Evolutionary conservation across 30 jellyfish, hydroid and myxozoan genomes (phyloP).

Genomic region (Aurelia aurita complex sp. Pacific): DNA sequence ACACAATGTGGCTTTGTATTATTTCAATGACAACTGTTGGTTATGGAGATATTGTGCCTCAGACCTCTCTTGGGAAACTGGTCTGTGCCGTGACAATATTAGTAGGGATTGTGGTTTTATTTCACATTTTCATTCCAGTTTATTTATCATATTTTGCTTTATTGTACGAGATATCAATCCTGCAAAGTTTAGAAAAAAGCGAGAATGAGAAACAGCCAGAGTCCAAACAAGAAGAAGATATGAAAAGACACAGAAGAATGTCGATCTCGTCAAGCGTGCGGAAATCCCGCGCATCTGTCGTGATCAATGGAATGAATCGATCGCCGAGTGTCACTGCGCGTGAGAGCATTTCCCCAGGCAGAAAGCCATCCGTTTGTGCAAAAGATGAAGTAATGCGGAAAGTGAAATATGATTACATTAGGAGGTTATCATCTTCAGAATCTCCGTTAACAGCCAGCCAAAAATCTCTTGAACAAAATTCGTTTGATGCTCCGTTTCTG

Average conservation of each 20-base stretch:
- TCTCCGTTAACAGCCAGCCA: slow-evolving; percentile 44
- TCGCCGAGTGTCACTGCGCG: slow-evolving; percentile 28
- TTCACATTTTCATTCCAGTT: slow-evolving; percentile 69
- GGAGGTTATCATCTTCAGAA: slow-evolving; percentile 45
- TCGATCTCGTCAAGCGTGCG: slow-evolving; percentile 37
- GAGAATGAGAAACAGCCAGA: slow-evolving; percentile 7
- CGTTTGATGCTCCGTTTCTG: too few relatives aligned
- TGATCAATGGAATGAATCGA: slow-evolving; percentile 1
- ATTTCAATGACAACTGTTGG: slow-evolving; percentile 87
- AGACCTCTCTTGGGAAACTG: slow-evolving; percentile 63
- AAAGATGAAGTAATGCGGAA: slow-evolving; percentile 46
- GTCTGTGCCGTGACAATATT: slow-evolving; percentile 45
- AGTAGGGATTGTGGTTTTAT: slow-evolving; percentile 51
- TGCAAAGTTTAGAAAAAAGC: slow-evolving; percentile 22
- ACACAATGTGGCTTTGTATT: slow-evolving; percentile 73
- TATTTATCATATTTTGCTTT: slow-evolving; percentile 72
- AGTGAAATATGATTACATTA: slow-evolving; percentile 39
- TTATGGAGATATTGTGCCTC: slow-evolving; percentile 75
- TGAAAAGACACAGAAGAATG: slow-evolving; percentile 17
- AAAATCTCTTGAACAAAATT: slow-evolving; percentile 24
- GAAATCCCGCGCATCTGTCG: slow-evolving; percentile 33
- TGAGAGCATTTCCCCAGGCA: slow-evolving; percentile 14
- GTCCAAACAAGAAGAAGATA: slow-evolving; percentile 2
- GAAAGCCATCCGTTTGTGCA: slow-evolving; percentile 20
- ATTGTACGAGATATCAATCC: slow-evolving; percentile 61